Evolutionary conservation across 2,888 invertebrate genomes (phyloP).

Genomic region (Temnothorax ravouxi): DNA sequence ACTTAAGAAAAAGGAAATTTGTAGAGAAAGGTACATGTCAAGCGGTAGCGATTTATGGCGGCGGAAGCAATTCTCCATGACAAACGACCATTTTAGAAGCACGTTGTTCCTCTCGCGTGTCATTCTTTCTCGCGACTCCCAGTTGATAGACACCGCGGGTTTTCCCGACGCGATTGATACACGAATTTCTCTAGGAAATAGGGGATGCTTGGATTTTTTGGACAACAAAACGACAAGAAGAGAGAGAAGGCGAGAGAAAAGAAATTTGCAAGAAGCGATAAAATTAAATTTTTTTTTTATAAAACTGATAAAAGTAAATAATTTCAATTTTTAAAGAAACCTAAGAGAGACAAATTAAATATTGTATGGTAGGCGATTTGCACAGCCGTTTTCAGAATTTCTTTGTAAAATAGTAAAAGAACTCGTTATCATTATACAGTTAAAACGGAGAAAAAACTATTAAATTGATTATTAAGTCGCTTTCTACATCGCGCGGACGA

Average conservation of each 20-base stretch:
- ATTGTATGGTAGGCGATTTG: background rate
- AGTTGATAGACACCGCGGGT: constrained; percentile 11
- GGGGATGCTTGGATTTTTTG: background rate
- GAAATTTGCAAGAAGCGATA: background rate
- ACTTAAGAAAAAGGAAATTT: constrained; percentile 26
- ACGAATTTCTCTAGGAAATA: constrained; percentile 21
- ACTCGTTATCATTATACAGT: background rate
- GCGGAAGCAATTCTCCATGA: background rate
- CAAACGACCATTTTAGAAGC: constrained; percentile 36
- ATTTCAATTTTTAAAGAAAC: background rate
- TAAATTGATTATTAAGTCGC: constrained; percentile 28
- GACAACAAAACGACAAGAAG: background rate
- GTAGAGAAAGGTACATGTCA: constrained; percentile 3
- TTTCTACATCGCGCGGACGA: background rate
- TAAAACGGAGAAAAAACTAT: background rate
- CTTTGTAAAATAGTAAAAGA: background rate
- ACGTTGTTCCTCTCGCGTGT: constrained; percentile 22
- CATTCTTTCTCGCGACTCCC: background rate
- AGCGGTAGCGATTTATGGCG: constrained; percentile 30
- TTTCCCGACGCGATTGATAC: constrained; percentile 25
- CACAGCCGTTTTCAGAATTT: background rate
- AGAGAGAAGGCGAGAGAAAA: background rate
- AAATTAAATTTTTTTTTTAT: constrained; percentile 5
- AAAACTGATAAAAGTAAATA: background rate
- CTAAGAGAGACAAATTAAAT: background rate